Percentiles rank a stretch among this genome's conserved stretches.
Evolutionary conservation across 2,797 vertebrate species (phyloP).

Genomic region (Pantherophis vulpinus): DNA sequence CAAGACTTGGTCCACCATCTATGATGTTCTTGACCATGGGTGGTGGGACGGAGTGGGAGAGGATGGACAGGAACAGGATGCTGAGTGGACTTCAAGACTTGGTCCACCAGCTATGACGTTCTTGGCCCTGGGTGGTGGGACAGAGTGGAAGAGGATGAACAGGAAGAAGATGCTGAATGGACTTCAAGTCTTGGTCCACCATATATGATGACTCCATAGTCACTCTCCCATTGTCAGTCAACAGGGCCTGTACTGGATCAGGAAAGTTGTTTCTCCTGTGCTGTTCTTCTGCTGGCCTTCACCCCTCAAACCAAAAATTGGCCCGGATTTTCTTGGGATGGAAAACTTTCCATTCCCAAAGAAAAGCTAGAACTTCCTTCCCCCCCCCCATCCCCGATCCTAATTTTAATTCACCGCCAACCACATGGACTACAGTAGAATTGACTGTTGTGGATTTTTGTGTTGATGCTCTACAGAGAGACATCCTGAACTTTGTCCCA

Average conservation of each 20-base stretch:
- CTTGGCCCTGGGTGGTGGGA: neutral
- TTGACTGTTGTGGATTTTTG: neutral
- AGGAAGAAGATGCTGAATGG: neutral
- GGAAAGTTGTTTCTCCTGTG: neutral
- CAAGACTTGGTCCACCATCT: neutral
- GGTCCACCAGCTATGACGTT: neutral
- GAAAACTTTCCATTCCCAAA: neutral
- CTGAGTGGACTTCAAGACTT: neutral
- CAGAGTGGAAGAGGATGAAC: neutral
- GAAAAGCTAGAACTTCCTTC: neutral
- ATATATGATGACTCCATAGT: neutral
- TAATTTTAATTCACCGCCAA: neutral
- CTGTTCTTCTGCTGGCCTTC: neutral
- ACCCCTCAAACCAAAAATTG: neutral
- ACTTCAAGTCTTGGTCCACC: too few species aligned
- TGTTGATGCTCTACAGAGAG: neutral
- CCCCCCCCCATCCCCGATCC: neutral
- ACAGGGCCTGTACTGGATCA: neutral
- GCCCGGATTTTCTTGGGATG: neutral
- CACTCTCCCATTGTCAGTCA: neutral
- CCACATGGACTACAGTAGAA: neutral
- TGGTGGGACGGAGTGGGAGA: neutral
- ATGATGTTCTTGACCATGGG: neutral
- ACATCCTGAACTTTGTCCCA: neutral
- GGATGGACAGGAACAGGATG: too few species aligned